Evolutionary conservation across 64 coral and sea anemone genomes (phyloP).

Genomic region (Montipora cactus): DNA sequence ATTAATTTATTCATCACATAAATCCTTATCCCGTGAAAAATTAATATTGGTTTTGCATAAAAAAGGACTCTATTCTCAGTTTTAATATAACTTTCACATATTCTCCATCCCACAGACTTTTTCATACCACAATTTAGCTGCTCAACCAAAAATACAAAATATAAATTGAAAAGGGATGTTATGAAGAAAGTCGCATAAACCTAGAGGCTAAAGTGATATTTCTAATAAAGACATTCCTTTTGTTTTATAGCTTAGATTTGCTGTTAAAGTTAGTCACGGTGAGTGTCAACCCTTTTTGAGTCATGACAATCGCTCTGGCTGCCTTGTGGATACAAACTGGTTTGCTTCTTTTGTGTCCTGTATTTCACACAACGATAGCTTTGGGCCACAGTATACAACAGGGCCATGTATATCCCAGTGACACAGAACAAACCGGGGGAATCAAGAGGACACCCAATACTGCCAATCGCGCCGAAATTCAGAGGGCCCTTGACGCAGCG

Average conservation of each 20-base stretch:
- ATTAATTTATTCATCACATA: too few relatives aligned
- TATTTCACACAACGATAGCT: not conserved
- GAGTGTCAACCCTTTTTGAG: not conserved
- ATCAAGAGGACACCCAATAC: not conserved
- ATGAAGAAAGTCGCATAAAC: too few relatives aligned
- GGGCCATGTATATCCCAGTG: not conserved
- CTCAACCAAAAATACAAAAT: too few relatives aligned
- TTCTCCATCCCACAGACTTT: too few relatives aligned
- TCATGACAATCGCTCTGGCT: not conserved
- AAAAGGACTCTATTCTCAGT: too few relatives aligned
- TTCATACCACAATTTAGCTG: too few relatives aligned
- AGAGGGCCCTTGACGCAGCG: conserved; percentile 9
- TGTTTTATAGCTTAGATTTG: not conserved
- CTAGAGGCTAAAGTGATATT: too few relatives aligned
- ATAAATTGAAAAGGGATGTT: too few relatives aligned
- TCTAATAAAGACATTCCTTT: too few relatives aligned
- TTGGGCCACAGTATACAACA: not conserved
- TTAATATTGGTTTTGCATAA: too few relatives aligned
- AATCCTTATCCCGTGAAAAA: too few relatives aligned
- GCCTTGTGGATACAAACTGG: not conserved
- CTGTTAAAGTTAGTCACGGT: not conserved
- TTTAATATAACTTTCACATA: too few relatives aligned
- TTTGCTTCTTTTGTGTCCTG: not conserved
- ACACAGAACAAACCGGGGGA: not conserved
- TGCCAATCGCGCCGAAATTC: not conserved